A percentile compares a stretch with the other conserved stretches of the same genome.
phyloP scores from a whole-genome alignment of 2,113 vertebrate genomes.

The Corythaixoides concolor region DNA sequence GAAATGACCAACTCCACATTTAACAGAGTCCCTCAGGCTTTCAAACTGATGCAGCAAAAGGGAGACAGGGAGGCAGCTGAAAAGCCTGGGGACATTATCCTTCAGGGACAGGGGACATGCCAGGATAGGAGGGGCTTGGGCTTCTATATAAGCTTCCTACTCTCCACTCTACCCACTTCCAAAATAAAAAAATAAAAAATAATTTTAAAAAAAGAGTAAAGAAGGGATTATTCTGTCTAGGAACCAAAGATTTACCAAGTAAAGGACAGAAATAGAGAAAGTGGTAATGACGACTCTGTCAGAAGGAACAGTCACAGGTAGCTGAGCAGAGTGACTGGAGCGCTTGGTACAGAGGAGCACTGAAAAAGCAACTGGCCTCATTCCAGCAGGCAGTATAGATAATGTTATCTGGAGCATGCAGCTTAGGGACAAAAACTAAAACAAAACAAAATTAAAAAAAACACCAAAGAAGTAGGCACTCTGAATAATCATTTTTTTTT shows the following conservation, averaged over 20 bases:
- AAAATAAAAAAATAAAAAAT: neutral
- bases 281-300: neutral
- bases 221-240: neutral
- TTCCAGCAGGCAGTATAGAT: neutral
- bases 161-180: no score
- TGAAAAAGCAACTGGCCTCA: neutral
- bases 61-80: neutral
- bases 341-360: neutral
- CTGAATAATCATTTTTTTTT: accelerated
- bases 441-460: neutral
- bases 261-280: neutral
- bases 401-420: neutral
- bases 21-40: neutral
- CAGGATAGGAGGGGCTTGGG: neutral
- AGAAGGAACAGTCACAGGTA: neutral
- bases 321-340: neutral
- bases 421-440: neutral
- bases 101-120: neutral
- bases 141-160: neutral
- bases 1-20: neutral
- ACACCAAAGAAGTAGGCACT: neutral
- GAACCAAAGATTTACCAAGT: neutral
- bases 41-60: neutral
- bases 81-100: neutral
- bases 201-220: neutral